Base-by-base conservation (phyloP, 2,888 invertebrate species). In the Pecten maximus region DNA sequence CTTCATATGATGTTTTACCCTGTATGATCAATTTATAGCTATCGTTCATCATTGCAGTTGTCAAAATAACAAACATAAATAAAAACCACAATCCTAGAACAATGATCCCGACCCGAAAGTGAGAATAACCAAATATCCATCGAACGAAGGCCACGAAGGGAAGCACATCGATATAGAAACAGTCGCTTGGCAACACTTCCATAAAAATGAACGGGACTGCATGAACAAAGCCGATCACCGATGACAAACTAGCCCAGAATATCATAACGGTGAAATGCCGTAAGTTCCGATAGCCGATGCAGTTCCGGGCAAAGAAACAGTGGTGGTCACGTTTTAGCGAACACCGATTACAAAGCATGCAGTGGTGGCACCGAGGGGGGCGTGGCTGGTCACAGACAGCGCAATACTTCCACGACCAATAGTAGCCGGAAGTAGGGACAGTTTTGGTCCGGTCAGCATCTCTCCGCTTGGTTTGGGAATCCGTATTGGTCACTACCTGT, bases 291-390 rank as follows among this genome's bases (percentile, higher is more conserved):
- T 94, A 95, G 0, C 96, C 96, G n/a, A 96, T 93, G 90, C 96
- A 96, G 28, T 94, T 92, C 28, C 95, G 95, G 15, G 95, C 94
- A 92, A 96, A 95, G 93, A 95, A 96, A 90, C 96, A 96, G 91
- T 96, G 96, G 92, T 96, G 96, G 93, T 96, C 96, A 8, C 96
- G 92, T 91, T 96, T 96, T 19, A 96, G 94, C 23, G 96, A 94
- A 92, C 96, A 96, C 0, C 91, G 93, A 39, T 94, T 93, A 88
- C 96, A 96, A n/a, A 96, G 40, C 0, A 94, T 93, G 90, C 96
- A 96, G 91, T 96, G 96, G 92, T 96, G 96, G 48, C 96, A 95
- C 40, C 96, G 92, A 0, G 96, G 96, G 3, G 96, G 96, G 0
- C 96, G 93, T 50, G 94, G 94, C 40, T 93, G 40, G 39, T 94